Evolutionary conservation across 2,888 invertebrate genomes (phyloP), one percentile per base, ranked within the genome.

Genomic region (Crossocerus cetratus): DNA sequence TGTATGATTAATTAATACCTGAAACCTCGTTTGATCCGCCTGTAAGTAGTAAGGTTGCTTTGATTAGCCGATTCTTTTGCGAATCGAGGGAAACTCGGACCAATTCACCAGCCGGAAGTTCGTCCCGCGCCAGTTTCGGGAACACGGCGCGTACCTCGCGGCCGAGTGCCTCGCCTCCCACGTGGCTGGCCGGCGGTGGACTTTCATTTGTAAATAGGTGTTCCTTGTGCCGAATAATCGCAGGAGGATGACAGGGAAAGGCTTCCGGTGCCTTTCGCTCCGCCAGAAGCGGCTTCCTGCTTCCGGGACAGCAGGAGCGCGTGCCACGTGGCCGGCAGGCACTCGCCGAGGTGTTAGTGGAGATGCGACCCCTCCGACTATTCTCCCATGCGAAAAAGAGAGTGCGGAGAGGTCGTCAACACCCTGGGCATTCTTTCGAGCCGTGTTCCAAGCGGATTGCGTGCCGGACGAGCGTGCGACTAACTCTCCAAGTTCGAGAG

Each of bases 391-490:
- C 44, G 20, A 43, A 53, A 61, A 57, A 20, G 8, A 20, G 49
- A 49, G 58, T 49, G 5, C 60, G 20, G 13, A 23, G 20, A 59
- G 61, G 58, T 65, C 64, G 62, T 65, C 65, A 32, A 77, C 60
- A 67, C 70, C 66, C 72, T 80, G 79, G 79, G 79, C 79, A 79
- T 79, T 79, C 74, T 72, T 77, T 79, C 74, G 69, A 65, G 63
- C 67, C 76, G 74, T 67, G 69, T 74, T 69, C 69, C 60, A 72
- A 32, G 32, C 32, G 65, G 73, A 74, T 69, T 45, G 81, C 69
- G 75, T 75, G 55, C 54, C 32, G 78, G 62, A 71, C 64, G 76
- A 69, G 67, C 66, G 62, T 69, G 59, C 45, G 72, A 65, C 32
- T 77, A 70, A 71, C 63, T 57, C 69, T 64, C 45, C 8, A 8